These are phyloP conservation scores for Callyntrura guangdongensis DNA, from an alignment of 2,888 invertebrate species.

Conservation along the genomic window DNA sequence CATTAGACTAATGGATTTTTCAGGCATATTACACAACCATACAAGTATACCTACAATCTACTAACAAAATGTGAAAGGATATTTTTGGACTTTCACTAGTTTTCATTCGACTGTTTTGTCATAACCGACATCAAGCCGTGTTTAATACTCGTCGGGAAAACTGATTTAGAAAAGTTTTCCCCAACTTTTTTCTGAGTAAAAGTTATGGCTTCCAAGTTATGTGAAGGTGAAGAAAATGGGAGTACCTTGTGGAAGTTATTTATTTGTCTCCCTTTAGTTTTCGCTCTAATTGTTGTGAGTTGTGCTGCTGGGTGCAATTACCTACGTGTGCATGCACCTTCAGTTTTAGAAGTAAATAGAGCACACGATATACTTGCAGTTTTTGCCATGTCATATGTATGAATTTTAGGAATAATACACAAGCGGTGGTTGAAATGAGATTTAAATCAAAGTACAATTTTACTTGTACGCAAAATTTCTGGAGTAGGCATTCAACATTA, in stretches of 20 bases:
- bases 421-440: no score
- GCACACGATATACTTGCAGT: no score
- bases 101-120: background rate
- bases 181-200: background rate
- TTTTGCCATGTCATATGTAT: no score
- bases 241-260: background rate
- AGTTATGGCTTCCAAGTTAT: no score
- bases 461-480: no score
- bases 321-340: no score
- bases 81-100: background rate
- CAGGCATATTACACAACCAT: no score
- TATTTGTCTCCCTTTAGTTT: background rate
- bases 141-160: background rate
- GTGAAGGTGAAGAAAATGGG: constrained; percentile 1
- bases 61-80: no score
- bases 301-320: background rate
- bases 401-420: no score
- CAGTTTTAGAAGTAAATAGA: background rate
- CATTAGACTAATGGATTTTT: constrained; percentile 31
- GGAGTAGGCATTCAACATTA: no score
- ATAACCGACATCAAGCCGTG: background rate
- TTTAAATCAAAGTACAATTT: no score
- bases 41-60: no score
- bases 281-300: background rate
- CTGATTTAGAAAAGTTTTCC: background rate